These are phyloP conservation scores for Lagopus muta DNA, from an alignment of 2,113 vertebrate genomes.

Conservation along the genomic window DNA sequence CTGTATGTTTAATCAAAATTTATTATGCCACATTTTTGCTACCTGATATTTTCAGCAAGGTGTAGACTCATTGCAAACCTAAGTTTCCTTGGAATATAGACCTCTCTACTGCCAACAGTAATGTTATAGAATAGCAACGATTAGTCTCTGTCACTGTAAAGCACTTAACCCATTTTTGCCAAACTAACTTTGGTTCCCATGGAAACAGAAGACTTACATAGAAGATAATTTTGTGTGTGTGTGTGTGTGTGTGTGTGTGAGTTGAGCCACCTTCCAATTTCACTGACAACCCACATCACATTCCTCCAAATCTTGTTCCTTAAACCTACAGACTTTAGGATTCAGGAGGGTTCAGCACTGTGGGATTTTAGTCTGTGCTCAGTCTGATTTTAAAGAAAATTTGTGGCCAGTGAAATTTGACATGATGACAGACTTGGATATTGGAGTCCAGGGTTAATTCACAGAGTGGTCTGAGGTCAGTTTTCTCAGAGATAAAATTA, in stretches of 20 bases:
- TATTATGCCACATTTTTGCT: constrained; percentile 54
- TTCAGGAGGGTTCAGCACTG: not conserved
- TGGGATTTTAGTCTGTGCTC: not conserved
- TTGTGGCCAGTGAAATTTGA: not conserved
- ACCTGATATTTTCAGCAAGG: constrained; percentile 43
- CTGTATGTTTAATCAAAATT: constrained; percentile 67
- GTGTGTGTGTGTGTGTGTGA: not conserved
- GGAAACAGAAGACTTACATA: constrained; percentile 64
- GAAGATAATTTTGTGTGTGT: not conserved
- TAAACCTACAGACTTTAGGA: not conserved
- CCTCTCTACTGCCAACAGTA: constrained; percentile 48
- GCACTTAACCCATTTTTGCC: constrained; percentile 74
- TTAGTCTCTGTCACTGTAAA: constrained; percentile 78
- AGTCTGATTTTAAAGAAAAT: not conserved
- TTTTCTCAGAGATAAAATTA: not conserved
- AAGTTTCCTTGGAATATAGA: constrained; percentile 25
- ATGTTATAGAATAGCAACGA: constrained; percentile 76
- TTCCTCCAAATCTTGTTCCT: not conserved
- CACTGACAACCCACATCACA: not conserved
- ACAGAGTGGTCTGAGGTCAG: not conserved
- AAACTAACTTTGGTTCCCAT: constrained; percentile 75
- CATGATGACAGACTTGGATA: not conserved
- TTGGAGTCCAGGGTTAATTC: not conserved
- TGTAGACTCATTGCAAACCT: constrained; percentile 54
- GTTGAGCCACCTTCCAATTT: constrained; percentile 52